Evolutionary conservation across 2,888 invertebrate genomes (phyloP).

Genomic region (Resseliella maxima): DNA sequence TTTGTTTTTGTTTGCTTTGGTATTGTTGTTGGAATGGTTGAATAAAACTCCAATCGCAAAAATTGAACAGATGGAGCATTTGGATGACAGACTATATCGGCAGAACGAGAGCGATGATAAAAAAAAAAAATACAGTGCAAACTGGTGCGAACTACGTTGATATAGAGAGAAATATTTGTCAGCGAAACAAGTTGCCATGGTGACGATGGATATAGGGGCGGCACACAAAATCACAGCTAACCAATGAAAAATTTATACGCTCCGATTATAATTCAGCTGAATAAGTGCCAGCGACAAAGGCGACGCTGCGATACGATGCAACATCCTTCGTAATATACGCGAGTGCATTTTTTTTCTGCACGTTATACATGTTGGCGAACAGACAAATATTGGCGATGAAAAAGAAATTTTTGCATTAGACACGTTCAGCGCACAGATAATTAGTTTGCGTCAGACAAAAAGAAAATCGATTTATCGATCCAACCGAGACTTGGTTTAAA

Average conservation of each 20-base stretch:
- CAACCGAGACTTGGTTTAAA: not conserved
- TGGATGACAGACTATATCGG: not conserved
- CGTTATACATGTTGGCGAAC: not conserved
- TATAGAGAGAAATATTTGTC: not conserved
- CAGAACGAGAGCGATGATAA: not conserved
- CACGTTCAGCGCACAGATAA: not conserved
- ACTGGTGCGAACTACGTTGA: conserved; percentile 18
- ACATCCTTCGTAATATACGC: not conserved
- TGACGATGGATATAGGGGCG: conserved; percentile 60
- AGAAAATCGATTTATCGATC: conserved; percentile 39
- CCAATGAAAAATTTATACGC: conserved; percentile 69
- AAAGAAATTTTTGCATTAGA: not conserved
- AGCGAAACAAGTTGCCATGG: conserved; percentile 58
- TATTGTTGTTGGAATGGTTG: not conserved
- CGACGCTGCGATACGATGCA: not conserved
- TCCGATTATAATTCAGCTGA: conserved; percentile 64
- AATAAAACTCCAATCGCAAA: conserved; percentile 28
- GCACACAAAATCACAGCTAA: conserved; percentile 67
- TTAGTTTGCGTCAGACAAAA: conserved; percentile 28
- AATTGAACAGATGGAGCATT: not conserved
- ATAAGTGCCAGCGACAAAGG: not conserved
- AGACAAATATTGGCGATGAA: not conserved
- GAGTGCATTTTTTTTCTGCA: not conserved
- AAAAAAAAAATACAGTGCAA: not conserved
- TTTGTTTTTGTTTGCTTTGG: not conserved